Evolutionary conservation across 2,797 vertebrate genomes (phyloP), one percentile per base, ranked within the genome.

Genomic region (Hippopotamyrus pictus): DNA sequence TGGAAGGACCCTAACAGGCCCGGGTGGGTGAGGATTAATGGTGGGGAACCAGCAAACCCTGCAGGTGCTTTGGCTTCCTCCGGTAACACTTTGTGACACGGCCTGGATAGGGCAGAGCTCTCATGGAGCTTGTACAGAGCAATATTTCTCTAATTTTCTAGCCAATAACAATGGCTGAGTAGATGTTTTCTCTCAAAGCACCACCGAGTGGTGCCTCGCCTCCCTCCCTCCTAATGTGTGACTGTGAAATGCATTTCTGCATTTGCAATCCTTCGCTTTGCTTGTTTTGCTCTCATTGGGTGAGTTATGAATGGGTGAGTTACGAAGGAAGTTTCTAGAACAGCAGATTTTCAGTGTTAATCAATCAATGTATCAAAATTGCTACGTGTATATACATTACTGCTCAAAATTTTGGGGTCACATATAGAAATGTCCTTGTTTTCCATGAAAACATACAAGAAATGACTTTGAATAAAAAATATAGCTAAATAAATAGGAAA

Each of bases 31-130:
- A 59, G 92, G 93, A 93, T 94, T 93, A 94, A 90, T 90, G 91
- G 7, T 59, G 48, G 90, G 89, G 89, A 91, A 89, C 90, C 50
- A 0, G 0, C 87, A 90, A 69, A 82, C 76, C 46, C 88, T 88
- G 90, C 93, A 94, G 93, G 93, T 94, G 93, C 93, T 93, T 91
- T 95, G 14, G 90, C 14, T 33, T 44, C 0, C 33, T 46, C 90
- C 76, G 91, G 93, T 90, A 41, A 41, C 84, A 29, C 62, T 37
- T 79, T 19, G 1, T 85, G 79, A 88, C 87, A 87, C 17, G 53
- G 48, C 79, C 53, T 48, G 33, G 79, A 57, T 46, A 19, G 59
- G 44, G 54, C 17, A 82, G 46, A n/a, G 14, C 19, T 88, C n/a
- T 9, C 19, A 29, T 62, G 84, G 54, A 65, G 25, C 25, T 57